Evolutionary conservation across 2,888 invertebrate genomes (phyloP).

Genomic region (Perdita meconis): DNA sequence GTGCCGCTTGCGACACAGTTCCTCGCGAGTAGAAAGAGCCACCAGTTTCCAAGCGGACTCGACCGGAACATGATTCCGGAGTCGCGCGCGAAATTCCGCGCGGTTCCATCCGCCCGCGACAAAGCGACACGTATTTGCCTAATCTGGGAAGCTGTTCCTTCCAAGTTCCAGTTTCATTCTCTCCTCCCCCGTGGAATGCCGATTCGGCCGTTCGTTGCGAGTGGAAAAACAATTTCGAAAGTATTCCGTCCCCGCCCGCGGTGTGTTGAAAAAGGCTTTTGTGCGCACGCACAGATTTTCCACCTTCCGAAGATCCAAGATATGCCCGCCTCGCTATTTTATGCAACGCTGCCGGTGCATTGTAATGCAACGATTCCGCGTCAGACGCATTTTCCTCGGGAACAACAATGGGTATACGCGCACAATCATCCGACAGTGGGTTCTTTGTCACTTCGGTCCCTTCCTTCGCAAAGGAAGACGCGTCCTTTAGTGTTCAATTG

Average conservation of each 20-base stretch:
- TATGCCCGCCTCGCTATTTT: constrained; percentile 24
- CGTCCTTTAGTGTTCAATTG: constrained; percentile 6
- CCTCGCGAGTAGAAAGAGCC: constrained; percentile 28
- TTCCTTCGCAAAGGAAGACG: constrained; percentile 2
- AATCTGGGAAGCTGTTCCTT: not conserved
- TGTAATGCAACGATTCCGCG: constrained; percentile 37
- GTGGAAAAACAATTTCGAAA: constrained; percentile 22
- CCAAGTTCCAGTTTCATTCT: not conserved
- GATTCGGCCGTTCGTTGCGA: not conserved
- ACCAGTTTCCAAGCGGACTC: not conserved
- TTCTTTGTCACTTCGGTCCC: constrained; percentile 32
- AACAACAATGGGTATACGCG: constrained; percentile 36
- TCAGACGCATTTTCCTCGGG: constrained; percentile 35
- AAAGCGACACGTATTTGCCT: not conserved
- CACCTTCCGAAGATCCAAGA: constrained; percentile 13
- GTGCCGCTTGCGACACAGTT: constrained; percentile 17
- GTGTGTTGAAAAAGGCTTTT: constrained; percentile 22
- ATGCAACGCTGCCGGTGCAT: constrained; percentile 12
- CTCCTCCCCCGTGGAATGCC: not conserved
- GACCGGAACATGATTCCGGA: constrained; percentile 2
- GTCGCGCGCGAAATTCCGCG: not conserved
- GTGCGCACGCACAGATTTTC: constrained; percentile 35
- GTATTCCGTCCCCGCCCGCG: not conserved
- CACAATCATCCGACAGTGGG: constrained; percentile 24
- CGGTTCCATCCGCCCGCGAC: not conserved